phyloP scores from a whole-genome alignment of 1,140 invertebrate species.

The Coenobita brevimanus region DNA sequence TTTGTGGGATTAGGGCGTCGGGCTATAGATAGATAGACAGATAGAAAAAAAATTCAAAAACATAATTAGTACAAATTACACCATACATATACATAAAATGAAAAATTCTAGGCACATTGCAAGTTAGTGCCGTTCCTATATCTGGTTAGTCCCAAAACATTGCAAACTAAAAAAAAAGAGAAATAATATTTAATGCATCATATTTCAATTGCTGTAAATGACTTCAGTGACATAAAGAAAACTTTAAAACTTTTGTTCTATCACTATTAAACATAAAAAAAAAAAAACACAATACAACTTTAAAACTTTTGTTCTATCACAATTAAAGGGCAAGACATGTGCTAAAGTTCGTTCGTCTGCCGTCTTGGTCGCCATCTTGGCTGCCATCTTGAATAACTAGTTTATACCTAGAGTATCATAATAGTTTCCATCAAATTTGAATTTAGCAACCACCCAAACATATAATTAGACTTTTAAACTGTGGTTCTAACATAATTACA shows the following conservation, averaged over 20 bases:
- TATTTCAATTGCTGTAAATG: not conserved
- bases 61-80: not conserved
- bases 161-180: no score
- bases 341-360: no score
- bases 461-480: not conserved
- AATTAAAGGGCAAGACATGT: no score
- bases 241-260: not conserved
- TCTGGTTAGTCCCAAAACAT: constrained; percentile 2
- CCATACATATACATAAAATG: not conserved
- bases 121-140: not conserved
- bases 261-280: not conserved
- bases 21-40: no score
- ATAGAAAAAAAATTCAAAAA: no score
- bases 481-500: not conserved
- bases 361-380: not conserved
- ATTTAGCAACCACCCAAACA: not conserved
- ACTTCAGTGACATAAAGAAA: no score
- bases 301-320: no score
- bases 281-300: no score
- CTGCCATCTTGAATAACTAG: constrained; percentile 2
- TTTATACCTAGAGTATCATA: not conserved
- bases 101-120: not conserved
- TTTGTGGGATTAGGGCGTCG: no score
- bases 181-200: no score
- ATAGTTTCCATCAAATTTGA: no score